A percentile compares a stretch with the other conserved stretches of the same genome.
Conservation (phyloP, 2,888 invertebrate genomes). For the Metalampra italica region DNA sequence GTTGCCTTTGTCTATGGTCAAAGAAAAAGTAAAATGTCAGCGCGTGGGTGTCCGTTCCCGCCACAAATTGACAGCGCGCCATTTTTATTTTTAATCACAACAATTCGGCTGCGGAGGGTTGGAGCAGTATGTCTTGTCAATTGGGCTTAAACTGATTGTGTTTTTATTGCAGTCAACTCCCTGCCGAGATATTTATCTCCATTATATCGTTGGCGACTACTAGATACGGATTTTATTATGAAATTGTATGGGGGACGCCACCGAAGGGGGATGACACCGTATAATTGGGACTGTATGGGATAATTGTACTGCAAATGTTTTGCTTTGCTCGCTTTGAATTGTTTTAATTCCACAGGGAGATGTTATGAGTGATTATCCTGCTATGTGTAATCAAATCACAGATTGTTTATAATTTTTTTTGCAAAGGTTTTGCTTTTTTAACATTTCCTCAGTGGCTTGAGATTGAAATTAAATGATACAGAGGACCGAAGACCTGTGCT, state of each 20-base stretch:
- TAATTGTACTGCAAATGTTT: constrained; percentile 64
- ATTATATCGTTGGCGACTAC: constrained; percentile 60
- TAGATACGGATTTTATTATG: constrained; percentile 69
- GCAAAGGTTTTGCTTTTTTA: too few relatives aligned
- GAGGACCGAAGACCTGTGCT: too few relatives aligned
- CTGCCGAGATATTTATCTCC: constrained; percentile 72
- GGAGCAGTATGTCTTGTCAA: constrained; percentile 64
- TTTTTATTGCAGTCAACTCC: constrained; percentile 67
- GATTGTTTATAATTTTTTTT: background rate
- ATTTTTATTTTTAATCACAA: constrained; percentile 53
- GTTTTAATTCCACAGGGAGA: constrained; percentile 48
- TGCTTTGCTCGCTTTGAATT: constrained; percentile 41
- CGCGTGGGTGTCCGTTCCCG: constrained; percentile 49
- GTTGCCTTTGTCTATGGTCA: constrained; percentile 31
- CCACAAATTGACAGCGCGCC: constrained; percentile 20
- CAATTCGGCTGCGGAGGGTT: constrained; percentile 25
- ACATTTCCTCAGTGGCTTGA: too few relatives aligned
- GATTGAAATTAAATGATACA: too few relatives aligned
- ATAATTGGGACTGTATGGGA: constrained; percentile 67
- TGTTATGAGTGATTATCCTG: constrained; percentile 16
- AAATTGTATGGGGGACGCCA: constrained; percentile 53
- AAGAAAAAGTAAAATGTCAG: constrained; percentile 39
- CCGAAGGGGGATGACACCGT: constrained; percentile 51
- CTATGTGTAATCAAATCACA: background rate
- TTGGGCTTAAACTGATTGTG: constrained; percentile 70